Conservation (phyloP, 1,140 invertebrate species). For the Aphaenogaster floridana region DNA sequence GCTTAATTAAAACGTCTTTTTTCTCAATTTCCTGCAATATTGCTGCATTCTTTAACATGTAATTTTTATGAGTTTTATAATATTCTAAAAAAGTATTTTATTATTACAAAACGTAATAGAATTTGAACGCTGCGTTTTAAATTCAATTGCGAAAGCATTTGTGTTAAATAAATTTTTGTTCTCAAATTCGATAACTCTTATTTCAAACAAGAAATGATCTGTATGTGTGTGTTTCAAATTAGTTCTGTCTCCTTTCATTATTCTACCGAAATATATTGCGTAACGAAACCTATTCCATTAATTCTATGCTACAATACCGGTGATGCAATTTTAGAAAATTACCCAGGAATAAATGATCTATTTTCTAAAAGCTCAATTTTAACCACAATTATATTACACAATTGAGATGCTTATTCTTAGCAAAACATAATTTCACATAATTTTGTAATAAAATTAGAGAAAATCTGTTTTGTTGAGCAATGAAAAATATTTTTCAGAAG, state of each 20-base stretch:
- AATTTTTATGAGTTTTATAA: not conserved
- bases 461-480: not conserved
- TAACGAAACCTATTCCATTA: slow-evolving; percentile 17
- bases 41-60: not conserved
- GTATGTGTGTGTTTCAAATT: not conserved
- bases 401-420: not conserved
- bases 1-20: slow-evolving; percentile 11
- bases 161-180: not conserved
- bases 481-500: not conserved
- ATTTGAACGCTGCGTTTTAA: not conserved
- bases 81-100: not conserved
- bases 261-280: not conserved
- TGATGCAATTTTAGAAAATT: slow-evolving; percentile 22
- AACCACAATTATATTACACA: not conserved
- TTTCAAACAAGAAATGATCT: not conserved
- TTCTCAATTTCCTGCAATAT: not conserved
- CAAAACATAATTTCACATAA: not conserved
- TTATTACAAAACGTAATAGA: not conserved
- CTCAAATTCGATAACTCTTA: slow-evolving; percentile 15
- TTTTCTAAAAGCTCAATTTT: not conserved
- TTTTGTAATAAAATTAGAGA: not conserved
- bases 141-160: not conserved
- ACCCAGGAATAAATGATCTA: not conserved
- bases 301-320: not conserved
- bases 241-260: not conserved